phyloP scores from a whole-genome alignment of 2,113 vertebrate species.

The Carlito syrichta region DNA sequence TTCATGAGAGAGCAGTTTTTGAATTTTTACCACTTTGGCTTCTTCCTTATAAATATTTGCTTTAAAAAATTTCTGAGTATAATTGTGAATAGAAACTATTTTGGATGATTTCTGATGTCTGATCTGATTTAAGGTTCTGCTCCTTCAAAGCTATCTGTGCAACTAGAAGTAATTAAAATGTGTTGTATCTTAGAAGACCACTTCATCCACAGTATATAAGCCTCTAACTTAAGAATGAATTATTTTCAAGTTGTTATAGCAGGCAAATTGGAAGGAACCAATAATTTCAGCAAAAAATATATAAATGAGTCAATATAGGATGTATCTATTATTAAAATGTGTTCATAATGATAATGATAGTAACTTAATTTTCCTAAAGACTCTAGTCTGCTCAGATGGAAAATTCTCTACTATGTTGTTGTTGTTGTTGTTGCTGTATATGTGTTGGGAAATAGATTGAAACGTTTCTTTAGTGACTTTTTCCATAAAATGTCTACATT shows the following conservation, averaged over 20 bases:
- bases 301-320: slow-evolving; percentile 33
- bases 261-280: slow-evolving; percentile 60
- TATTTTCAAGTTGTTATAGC: neutral
- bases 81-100: neutral
- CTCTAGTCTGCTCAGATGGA: slow-evolving; percentile 53
- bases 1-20: neutral
- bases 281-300: slow-evolving; percentile 63
- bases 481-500: neutral
- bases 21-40: neutral
- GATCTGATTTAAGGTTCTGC: neutral
- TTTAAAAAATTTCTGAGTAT: neutral
- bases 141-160: neutral
- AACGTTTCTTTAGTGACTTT: neutral
- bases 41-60: neutral
- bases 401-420: neutral
- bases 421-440: neutral
- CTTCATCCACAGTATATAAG: slow-evolving; percentile 52
- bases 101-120: neutral
- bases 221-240: slow-evolving; percentile 55
- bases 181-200: neutral
- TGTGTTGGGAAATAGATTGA: neutral
- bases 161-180: neutral
- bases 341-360: slow-evolving; percentile 59
- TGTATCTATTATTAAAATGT: slow-evolving; percentile 72
- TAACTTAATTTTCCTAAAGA: slow-evolving; percentile 72